Evolutionary conservation across 2,113 vertebrate genomes (phyloP).

Genomic region (Callipepla californica): DNA sequence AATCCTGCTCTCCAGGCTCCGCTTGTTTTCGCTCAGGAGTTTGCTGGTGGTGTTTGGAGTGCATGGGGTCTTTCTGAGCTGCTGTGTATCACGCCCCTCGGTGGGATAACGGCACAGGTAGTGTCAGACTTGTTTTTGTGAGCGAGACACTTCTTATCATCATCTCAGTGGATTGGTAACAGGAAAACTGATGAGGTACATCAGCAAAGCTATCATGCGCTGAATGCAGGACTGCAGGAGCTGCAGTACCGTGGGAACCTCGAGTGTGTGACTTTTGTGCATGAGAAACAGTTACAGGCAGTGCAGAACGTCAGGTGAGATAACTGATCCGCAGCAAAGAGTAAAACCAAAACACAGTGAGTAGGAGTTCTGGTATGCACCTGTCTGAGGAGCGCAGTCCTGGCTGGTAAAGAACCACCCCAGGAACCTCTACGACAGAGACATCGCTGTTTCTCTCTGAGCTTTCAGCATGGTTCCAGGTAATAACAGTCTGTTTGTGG

Average conservation of each 20-base stretch:
- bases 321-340: not conserved
- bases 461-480: not conserved
- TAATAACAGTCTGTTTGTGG: not conserved
- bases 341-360: not conserved
- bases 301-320: not conserved
- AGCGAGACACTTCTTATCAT: not conserved
- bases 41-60: not conserved
- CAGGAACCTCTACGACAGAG: not conserved
- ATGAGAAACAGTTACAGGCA: not conserved
- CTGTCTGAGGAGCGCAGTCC: not conserved
- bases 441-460: not conserved
- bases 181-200: not conserved
- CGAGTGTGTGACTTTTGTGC: accelerated
- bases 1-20: not conserved
- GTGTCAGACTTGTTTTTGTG: not conserved
- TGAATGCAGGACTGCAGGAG: not conserved
- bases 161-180: not conserved
- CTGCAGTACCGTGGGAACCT: accelerated
- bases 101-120: not conserved
- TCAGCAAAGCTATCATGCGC: not conserved
- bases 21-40: not conserved
- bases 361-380: not conserved
- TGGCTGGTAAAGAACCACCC: not conserved
- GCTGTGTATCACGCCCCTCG: not conserved
- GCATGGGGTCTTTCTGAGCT: not conserved